Base-by-base conservation (phyloP, 2,888 invertebrate genomes). In the Drosophila infuscata region DNA sequence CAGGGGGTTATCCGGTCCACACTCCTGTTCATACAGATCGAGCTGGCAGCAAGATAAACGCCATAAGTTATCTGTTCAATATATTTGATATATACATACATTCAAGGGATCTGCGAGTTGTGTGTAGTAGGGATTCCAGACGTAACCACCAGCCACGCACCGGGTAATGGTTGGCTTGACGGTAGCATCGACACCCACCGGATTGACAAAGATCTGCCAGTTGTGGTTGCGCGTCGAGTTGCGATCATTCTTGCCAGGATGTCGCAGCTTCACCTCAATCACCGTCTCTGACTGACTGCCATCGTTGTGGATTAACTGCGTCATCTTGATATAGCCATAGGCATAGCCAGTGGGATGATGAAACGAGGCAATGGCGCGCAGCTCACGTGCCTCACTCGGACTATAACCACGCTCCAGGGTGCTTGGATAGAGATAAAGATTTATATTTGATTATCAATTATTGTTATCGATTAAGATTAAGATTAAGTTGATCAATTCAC, bases 121-220 rank as follows among this genome's bases (percentile, higher is more conserved):
- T 1, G 97, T 97, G 90, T 96, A 98, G 94, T 95, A 97, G 0
- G 98, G 98, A 94, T 98, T 98, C 98, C 98, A 98, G 15, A 96
- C 95, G 91, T 97, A 98, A 9, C 98, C 98, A 32, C 97, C 97
- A 2, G 98, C 98, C 11, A 97, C 97, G 92, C 98, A 98, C 79
- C 98, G 94, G 0, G 97, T 97, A 78, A 94, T 94, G 70, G 96
- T 95, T 43, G 96, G 96, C 92, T 96, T 95, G 8, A 98, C 98
- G 0, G 97, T 95, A 0, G 98, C 98, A 94, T 98, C 98, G 63
- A 98, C 97, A 0, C 97, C 98, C 52, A 98, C 97, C 0, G 97
- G 96, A 94, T 98, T 98, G 43, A 98, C 98, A 92, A 95, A 98
- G 83, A 98, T 96, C 60, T 97, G 96, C 98, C 98, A 98, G 85